Evolutionary conservation across 2,113 vertebrate species (phyloP).

Genomic region (Hassar affinis): DNA sequence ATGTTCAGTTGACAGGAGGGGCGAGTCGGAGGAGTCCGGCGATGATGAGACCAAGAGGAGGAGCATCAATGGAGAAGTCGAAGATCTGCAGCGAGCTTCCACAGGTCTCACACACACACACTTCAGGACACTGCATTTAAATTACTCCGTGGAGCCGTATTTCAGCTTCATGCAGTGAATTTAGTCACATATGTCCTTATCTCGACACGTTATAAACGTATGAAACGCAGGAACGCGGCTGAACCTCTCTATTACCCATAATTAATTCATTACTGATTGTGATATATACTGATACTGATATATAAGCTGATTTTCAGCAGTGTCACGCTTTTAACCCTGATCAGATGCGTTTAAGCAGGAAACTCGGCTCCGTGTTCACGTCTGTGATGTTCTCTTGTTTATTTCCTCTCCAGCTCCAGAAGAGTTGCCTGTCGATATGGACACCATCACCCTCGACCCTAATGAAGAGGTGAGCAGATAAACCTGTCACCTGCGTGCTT

Average conservation of each 20-base stretch:
- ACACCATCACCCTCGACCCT: slow-evolving; percentile 89
- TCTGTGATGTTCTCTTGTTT: neutral
- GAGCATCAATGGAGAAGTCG: slow-evolving; percentile 74
- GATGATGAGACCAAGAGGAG: slow-evolving; percentile 88
- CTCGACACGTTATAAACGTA: neutral
- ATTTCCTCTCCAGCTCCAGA: slow-evolving; percentile 74
- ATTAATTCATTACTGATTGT: no score
- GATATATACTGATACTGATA: no score
- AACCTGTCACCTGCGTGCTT: no score
- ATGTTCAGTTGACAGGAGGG: slow-evolving; percentile 83
- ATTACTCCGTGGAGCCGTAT: no score
- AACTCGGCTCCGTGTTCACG: no score
- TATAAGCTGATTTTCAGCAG: no score
- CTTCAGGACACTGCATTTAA: no score
- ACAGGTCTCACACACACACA: slow-evolving; percentile 50
- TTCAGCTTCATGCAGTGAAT: neutral
- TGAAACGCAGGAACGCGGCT: neutral
- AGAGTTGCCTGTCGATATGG: slow-evolving; percentile 94
- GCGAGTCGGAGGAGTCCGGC: slow-evolving; percentile 93
- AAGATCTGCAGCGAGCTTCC: slow-evolving; percentile 73
- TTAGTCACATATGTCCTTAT: neutral
- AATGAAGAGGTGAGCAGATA: slow-evolving; percentile 86
- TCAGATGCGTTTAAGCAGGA: no score
- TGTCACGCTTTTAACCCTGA: no score
- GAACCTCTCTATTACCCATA: neutral